phyloP scores from a whole-genome alignment of 2,888 invertebrate genomes.

The Drosophila acutilabella region DNA sequence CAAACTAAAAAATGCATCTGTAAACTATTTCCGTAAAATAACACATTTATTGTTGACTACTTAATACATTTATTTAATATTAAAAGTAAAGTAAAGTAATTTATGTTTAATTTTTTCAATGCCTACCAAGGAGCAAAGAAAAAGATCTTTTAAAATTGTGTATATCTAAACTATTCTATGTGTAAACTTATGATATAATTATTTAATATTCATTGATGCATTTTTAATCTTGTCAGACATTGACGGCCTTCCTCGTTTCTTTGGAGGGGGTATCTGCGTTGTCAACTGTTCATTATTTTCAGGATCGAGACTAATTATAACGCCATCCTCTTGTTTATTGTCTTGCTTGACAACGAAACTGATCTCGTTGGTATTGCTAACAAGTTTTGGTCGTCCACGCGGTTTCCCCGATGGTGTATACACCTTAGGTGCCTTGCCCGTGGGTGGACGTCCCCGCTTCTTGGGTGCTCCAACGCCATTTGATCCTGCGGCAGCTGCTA shows the following conservation, averaged over 20 bases:
- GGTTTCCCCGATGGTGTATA: conserved; percentile 71
- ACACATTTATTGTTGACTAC: background rate
- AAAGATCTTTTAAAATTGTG: background rate
- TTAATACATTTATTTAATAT: background rate
- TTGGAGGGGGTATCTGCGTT: conserved; percentile 31
- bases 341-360: conserved; percentile 1
- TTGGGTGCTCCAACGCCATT: conserved; percentile 35
- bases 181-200: background rate
- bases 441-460: conserved; percentile 62
- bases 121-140: background rate
- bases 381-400: conserved; percentile 73
- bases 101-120: background rate
- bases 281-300: background rate
- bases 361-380: background rate
- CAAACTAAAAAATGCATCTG: no score
- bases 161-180: background rate
- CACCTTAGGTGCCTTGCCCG: background rate
- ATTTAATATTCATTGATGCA: background rate
- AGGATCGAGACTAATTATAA: background rate
- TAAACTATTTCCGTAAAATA: no score
- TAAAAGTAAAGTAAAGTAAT: background rate
- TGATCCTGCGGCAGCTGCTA: background rate
- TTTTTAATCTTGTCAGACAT: background rate
- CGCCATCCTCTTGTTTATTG: conserved; percentile 16
- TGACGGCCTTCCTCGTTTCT: conserved; percentile 62